A percentile compares a stretch with the other conserved stretches of the same genome.
These are phyloP conservation scores for Trachymyrmex septentrionalis DNA, from an alignment of 1,140 invertebrate genomes.

Conservation along the genomic window DNA sequence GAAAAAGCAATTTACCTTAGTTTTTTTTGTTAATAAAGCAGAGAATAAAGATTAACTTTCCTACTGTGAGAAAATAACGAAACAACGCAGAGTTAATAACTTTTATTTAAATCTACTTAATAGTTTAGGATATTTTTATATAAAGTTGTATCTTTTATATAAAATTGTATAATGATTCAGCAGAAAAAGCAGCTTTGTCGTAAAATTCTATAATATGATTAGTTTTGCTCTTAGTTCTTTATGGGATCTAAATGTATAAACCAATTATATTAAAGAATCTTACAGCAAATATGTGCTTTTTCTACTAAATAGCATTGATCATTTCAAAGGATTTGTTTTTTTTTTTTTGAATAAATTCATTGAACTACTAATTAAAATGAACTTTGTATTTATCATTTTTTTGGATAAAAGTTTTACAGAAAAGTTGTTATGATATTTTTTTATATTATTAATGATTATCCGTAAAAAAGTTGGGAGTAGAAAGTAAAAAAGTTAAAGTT, in stretches of 20 bases:
- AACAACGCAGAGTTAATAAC: background rate
- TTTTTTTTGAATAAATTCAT: background rate
- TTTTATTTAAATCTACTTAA: background rate
- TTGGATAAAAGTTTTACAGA: background rate
- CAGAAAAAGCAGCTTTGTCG: no score
- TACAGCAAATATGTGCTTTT: no score
- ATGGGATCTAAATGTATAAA: no score
- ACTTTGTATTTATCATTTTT: background rate
- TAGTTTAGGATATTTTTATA: background rate
- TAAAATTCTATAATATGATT: no score
- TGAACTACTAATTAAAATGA: background rate
- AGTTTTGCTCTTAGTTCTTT: no score
- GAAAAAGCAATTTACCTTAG: background rate
- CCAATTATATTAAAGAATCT: no score
- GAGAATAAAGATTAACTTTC: background rate
- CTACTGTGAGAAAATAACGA: background rate
- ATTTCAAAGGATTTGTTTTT: background rate
- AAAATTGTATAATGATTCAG: background rate
- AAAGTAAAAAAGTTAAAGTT: background rate
- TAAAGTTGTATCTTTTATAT: background rate
- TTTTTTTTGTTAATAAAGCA: background rate
- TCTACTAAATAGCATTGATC: no score
- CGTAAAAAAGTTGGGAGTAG: background rate
- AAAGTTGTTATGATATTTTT: background rate
- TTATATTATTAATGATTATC: constrained; percentile 1